phyloP scores from a whole-genome alignment of 2,888 invertebrate genomes.

The Diachrysia chrysitis region DNA sequence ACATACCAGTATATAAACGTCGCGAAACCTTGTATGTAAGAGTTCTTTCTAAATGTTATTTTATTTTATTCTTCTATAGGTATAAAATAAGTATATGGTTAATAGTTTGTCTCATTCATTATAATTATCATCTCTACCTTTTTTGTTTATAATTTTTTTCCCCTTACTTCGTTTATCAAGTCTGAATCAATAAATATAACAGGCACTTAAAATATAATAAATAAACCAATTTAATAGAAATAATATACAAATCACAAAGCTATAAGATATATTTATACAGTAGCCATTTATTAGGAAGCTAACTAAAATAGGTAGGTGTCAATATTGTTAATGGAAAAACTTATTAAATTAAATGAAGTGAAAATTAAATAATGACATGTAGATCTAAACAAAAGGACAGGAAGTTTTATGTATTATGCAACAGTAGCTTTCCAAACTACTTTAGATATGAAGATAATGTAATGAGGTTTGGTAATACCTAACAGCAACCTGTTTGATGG shows the following conservation, averaged over 20 bases:
- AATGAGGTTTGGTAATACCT: conserved; percentile 16
- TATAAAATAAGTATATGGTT: no score
- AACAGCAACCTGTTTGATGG: conserved; percentile 19
- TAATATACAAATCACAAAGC: neutral
- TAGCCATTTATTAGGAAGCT: neutral
- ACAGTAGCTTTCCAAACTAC: conserved; percentile 16
- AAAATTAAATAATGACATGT: neutral
- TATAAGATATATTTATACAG: neutral
- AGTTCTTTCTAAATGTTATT: no score
- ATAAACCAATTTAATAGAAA: neutral
- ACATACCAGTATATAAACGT: no score
- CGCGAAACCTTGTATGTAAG: neutral
- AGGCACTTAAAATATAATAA: neutral
- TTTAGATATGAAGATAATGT: conserved; percentile 12
- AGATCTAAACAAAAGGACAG: neutral
- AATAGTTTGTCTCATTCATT: no score
- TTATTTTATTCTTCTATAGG: no score
- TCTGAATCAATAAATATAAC: no score
- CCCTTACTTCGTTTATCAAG: no score
- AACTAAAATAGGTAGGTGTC: neutral
- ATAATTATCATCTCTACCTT: no score
- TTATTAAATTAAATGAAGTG: neutral
- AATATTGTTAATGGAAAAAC: neutral
- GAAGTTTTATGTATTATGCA: conserved; percentile 7
- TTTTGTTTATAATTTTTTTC: no score